Evolutionary conservation across 1,140 invertebrate species (phyloP), one percentile per base, ranked within the genome.

Genomic region (Formica exsecta): DNA sequence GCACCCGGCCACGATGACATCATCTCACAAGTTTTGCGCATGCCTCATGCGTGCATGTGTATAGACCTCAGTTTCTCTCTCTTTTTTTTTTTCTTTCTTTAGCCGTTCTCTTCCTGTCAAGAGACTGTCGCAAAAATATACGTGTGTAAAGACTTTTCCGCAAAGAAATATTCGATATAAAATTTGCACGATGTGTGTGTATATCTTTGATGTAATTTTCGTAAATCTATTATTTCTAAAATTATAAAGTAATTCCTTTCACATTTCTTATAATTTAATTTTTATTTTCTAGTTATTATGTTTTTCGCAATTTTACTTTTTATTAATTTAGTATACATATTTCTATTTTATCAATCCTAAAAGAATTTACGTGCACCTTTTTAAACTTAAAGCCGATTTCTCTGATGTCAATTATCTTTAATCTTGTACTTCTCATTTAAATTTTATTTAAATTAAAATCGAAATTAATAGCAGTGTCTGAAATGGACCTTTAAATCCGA

Each of bases 1-100:
- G 85, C 70, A 80, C 61, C 61, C 59, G 65, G n/a, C 16, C 57
- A 59, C 29, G 73, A 41, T 88, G 88, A 89, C 88, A 88, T 89
- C 88, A 89, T 88, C 86, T 74, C 61, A 71, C 62, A 36, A 75
- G 32, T 25, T 66, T 85, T 65, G 76, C 71, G 66, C 57, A 65
- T 71, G 57, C n/a, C 11, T 16, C 29, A 16, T 64, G 19, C 19
- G 32, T 38, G n/a, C 19, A 32, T 25, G 9, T 73, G 29, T 51
- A 8, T n/a, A 19, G 36, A 4, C 16, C 13, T 16, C 51, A 41
- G 16, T 61, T 80, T 80, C 22, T 44, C 54, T 48, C 48, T 29
- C 25, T 70, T 70, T 29, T n/a, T 54, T 44, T 25, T 70, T 29
- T n/a, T 54, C 0, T 44, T 38, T 77, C 51, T 59, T 36, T 38